Conservation (phyloP, 2,888 invertebrate genomes). For the Zygaena filipendulae region DNA sequence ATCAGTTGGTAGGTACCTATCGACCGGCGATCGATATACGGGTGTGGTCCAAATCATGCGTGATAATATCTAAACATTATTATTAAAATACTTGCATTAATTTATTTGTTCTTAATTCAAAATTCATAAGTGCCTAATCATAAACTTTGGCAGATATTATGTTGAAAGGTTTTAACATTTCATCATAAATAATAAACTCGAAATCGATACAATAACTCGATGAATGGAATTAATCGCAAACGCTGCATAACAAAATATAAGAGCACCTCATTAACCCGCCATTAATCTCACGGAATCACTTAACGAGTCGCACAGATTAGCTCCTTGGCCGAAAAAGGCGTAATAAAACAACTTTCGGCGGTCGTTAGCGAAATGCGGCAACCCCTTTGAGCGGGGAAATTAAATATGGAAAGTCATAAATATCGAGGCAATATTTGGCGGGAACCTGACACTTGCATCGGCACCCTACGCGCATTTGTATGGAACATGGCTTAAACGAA, state of each 20-base stretch:
- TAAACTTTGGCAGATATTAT: too few species aligned
- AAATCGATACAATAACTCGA: too few species aligned
- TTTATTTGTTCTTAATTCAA: too few species aligned
- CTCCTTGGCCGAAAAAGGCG: conserved; percentile 27
- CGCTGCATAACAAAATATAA: conserved; percentile 14
- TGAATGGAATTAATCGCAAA: too few species aligned
- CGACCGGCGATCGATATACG: conserved; percentile 16
- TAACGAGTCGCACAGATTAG: conserved; percentile 40
- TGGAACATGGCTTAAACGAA: too few species aligned
- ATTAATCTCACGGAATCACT: conserved; percentile 48
- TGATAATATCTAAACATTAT: too few species aligned
- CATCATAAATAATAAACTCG: too few species aligned
- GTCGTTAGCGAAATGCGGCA: conserved; percentile 41
- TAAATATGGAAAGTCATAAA: conserved; percentile 35
- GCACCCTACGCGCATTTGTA: too few species aligned
- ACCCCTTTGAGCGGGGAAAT: conserved; percentile 27
- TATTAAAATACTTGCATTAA: too few species aligned
- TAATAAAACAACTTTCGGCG: conserved; percentile 28
- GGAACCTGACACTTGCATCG: too few species aligned
- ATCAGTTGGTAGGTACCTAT: not conserved
- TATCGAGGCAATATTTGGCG: conserved; percentile 25
- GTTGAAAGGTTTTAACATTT: too few species aligned
- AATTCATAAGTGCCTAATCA: too few species aligned
- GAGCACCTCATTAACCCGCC: conserved; percentile 34
- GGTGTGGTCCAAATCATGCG: conserved; percentile 25